Base-by-base conservation (phyloP, 2,888 invertebrate genomes). In the Melitaea athalia region DNA sequence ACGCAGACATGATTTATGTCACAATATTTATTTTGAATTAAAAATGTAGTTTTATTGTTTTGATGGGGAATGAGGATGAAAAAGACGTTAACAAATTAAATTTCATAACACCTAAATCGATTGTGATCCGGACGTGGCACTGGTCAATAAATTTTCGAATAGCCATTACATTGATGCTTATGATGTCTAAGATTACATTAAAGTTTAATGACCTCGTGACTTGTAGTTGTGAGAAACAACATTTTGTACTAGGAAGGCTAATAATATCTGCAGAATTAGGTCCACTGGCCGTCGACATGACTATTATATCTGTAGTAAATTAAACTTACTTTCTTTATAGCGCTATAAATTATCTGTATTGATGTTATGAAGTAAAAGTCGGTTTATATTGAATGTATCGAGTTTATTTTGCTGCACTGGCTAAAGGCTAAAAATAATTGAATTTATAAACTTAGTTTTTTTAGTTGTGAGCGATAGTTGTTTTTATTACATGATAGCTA, bases 211-310 rank as follows among this genome's bases (percentile, higher is more conserved):
- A 81, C 78, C 81, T 69, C 72, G 68, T 77, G 76, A 76, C 76
- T 76, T 74, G 71, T 75, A 72, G 66, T 73, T 75, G 72, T 71
- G 69, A 71, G 74, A 74, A 76, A 74, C 53, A 55, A 55, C 65
- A 69, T 71, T 71, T 72, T 78, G 74, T 81, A 80, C 80, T 79
- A 79, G 80, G 82, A 83, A 82, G 81, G 60, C 81, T 81, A 80
- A 81, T 78, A 85, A 84, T 83, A 84, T 79, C 78, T 42, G 5
- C 57, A 76, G 81, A 67, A 81, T 80, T 84, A 84, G 79, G 82
- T 85, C 78, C 74, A 71, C 72, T 77, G 73, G 73, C 69, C 70
- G 72, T 74, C 71, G 75, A 72, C 75, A 64, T 74, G 72, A 69
- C 62, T 76, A 75, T 76, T 71, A 74, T 76, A 74, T 78, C 73